Base-by-base conservation (phyloP, 2,888 invertebrate genomes). In the Drosophila anomelani region DNA sequence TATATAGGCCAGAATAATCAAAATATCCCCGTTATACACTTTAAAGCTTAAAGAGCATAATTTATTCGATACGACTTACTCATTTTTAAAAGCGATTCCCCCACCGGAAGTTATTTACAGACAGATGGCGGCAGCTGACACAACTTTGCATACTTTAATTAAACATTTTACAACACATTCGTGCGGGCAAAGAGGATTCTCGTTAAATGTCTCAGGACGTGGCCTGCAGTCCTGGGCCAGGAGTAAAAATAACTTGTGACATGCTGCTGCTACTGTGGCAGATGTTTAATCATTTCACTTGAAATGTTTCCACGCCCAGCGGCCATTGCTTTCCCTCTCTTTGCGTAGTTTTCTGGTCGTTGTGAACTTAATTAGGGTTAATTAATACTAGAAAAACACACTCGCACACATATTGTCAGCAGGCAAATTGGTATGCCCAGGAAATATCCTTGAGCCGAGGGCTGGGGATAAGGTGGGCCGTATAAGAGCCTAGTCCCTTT, bases 341-440 rank as follows among this genome's bases (percentile, higher is more conserved):
- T 29, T 56, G 41, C 38, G 55, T 15, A 49, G 47, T 67, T 49
- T 56, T 39, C 66, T 56, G 55, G 54, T 57, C 77, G 61, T 60
- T 61, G 75, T 55, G 76, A 77, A 86, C 80, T 85, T 87, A 89
- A 89, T 87, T 88, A 85, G 78, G 82, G 78, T 85, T 89, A 87
- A 87, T 87, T 88, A 87, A 81, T 85, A 80, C 68, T 82, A 80
- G 81, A 76, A 86, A 81, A 80, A 78, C 59, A 54, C n/a, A 46
- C 17, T 39, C n/a, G 17, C 41, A 63, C 60, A 53, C 60, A 53
- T 78, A 82, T 82, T 84, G 82, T 77, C 76, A 69, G 70, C 74
- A 73, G 83, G 76, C 80, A 76, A 85, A 87, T 85, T 82, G 85
- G 73, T 73, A 75, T 75, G 80, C 63, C 49, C 43, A 58, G 49